Evolutionary conservation across 2,113 vertebrate genomes (phyloP).

Genomic region (Lasiurus borealis): DNA sequence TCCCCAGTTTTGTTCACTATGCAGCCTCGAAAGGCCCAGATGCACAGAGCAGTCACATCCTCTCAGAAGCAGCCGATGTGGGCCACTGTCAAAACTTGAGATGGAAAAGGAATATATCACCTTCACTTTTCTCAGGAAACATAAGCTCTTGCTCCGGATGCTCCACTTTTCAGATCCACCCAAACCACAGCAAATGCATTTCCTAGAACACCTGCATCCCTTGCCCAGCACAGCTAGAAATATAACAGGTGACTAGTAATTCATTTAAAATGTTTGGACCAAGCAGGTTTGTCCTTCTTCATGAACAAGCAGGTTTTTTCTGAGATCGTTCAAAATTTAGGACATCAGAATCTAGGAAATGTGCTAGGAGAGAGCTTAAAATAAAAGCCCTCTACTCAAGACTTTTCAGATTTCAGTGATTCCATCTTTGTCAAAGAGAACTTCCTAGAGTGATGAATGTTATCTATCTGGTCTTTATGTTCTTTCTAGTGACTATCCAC

Average conservation of each 20-base stretch:
- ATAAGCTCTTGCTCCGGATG: background rate
- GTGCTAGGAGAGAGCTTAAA: background rate
- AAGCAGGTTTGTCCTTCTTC: background rate
- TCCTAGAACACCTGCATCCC: background rate
- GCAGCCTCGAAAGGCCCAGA: background rate
- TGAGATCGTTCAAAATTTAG: slow-evolving; percentile 18
- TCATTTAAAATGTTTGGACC: background rate
- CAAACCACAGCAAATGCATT: background rate
- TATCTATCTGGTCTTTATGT: background rate
- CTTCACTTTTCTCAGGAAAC: background rate
- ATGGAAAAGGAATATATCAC: background rate
- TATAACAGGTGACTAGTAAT: background rate
- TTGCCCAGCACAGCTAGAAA: background rate
- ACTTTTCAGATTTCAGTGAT: slow-evolving; percentile 10
- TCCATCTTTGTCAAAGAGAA: background rate
- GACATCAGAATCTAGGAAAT: background rate
- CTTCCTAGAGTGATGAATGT: background rate
- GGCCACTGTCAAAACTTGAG: background rate
- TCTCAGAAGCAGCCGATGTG: background rate
- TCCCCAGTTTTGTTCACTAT: background rate
- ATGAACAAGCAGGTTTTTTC: slow-evolving; percentile 21
- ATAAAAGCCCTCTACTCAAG: background rate
- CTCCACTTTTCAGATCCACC: background rate
- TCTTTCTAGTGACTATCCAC: background rate
- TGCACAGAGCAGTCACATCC: background rate